Evolutionary conservation across 2,113 vertebrate species (phyloP).

Genomic region (Empidonax alnorum): DNA sequence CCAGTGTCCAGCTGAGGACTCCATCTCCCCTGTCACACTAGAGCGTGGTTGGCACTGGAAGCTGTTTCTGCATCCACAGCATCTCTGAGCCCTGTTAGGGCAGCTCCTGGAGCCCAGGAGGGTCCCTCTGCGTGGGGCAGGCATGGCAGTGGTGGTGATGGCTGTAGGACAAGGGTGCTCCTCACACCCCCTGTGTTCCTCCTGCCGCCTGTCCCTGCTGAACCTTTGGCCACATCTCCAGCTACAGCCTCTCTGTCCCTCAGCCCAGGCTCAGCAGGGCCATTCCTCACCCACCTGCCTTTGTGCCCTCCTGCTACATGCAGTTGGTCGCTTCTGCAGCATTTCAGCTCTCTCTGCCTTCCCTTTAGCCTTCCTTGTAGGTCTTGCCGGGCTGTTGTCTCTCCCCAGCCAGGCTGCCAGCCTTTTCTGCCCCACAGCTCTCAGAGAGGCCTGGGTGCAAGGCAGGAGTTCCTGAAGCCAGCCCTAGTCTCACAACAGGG

Average conservation of each 20-base stretch:
- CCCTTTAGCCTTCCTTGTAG: not conserved
- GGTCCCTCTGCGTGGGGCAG: not conserved
- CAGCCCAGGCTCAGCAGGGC: not conserved
- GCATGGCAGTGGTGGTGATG: not conserved
- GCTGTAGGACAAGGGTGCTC: not conserved
- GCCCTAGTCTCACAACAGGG: not conserved
- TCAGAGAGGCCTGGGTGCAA: not conserved
- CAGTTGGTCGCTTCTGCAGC: not conserved
- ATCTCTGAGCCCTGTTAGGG: not conserved
- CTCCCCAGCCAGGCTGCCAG: not conserved
- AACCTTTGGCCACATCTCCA: not conserved
- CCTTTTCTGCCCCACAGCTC: not conserved
- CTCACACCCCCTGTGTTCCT: not conserved
- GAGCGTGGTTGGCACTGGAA: not conserved
- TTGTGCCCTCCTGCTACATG: not conserved
- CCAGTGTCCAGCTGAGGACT: too few relatives aligned
- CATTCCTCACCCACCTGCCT: not conserved
- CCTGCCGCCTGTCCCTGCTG: not conserved
- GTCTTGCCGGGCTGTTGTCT: not conserved
- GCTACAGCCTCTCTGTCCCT: not conserved
- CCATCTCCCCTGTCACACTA: not conserved
- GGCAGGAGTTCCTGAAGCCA: not conserved
- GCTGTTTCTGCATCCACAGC: not conserved
- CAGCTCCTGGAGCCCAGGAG: not conserved
- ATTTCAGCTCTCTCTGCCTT: not conserved